Evolutionary conservation across 2,113 vertebrate genomes (phyloP).

Genomic region (Mesocricetus auratus): DNA sequence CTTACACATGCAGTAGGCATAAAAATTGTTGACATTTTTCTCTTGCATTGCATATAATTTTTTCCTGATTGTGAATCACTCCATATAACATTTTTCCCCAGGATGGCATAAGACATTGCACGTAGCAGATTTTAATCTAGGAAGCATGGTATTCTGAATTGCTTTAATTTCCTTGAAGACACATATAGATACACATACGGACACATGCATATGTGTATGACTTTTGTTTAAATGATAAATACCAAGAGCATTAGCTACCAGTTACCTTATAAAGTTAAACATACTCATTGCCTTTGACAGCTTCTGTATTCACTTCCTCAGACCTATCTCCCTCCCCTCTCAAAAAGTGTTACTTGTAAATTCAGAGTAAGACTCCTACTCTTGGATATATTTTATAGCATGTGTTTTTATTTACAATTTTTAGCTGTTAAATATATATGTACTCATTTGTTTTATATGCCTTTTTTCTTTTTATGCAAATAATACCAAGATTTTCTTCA

Average conservation of each 20-base stretch:
- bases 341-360: neutral
- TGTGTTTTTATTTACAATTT: neutral
- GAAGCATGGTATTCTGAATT: conserved; percentile 56
- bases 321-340: neutral
- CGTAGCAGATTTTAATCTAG: conserved; percentile 3
- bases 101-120: neutral
- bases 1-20: neutral
- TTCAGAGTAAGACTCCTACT: neutral
- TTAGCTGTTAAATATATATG: neutral
- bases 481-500: neutral
- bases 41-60: conserved; percentile 63
- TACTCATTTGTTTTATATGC: neutral
- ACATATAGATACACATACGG: neutral
- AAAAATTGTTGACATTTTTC: conserved; percentile 39
- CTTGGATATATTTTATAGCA: neutral
- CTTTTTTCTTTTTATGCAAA: neutral
- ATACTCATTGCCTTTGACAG: neutral
- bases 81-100: conserved; percentile 24
- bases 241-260: neutral
- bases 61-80: conserved; percentile 57
- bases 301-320: neutral
- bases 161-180: conserved; percentile 42
- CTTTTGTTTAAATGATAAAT: neutral
- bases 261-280: neutral
- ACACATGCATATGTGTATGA: neutral